These are phyloP conservation scores for Dasyurus viverrinus DNA, from an alignment of 2,113 vertebrate genomes.

Conservation along the genomic window DNA sequence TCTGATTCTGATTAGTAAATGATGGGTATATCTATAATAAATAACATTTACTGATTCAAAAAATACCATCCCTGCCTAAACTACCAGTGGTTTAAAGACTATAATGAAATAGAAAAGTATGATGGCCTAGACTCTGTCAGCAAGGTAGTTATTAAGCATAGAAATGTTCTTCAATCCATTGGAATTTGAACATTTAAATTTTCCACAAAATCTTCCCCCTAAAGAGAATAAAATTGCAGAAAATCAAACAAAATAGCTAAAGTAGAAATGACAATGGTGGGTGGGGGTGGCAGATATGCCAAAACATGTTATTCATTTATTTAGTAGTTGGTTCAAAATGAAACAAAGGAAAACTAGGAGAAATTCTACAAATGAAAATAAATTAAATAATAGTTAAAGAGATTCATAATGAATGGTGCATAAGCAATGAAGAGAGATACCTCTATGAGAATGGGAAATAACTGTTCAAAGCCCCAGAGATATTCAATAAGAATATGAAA, in stretches of 20 bases:
- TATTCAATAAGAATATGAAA: neutral
- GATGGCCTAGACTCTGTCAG: neutral
- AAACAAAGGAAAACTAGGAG: neutral
- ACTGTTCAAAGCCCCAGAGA: neutral
- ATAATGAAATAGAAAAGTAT: neutral
- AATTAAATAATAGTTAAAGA: neutral
- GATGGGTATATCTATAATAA: neutral
- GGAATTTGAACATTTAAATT: conserved; percentile 4
- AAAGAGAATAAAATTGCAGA: neutral
- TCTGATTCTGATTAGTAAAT: neutral
- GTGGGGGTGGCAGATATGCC: neutral
- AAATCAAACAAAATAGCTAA: neutral
- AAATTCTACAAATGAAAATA: conserved; percentile 20
- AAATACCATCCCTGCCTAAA: neutral
- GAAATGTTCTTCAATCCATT: neutral
- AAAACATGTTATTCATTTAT: neutral
- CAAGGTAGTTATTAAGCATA: neutral
- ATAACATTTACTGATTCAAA: neutral
- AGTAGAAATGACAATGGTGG: neutral
- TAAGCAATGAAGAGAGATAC: neutral
- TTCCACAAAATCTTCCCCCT: conserved; percentile 7
- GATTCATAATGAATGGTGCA: neutral
- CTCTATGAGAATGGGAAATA: neutral
- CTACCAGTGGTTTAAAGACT: neutral
- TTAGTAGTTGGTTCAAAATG: conserved; percentile 21